Percentiles rank a stretch among this genome's conserved stretches.
phyloP scores from a whole-genome alignment of 2,113 vertebrate species.

The Neomonachus schauinslandi region DNA sequence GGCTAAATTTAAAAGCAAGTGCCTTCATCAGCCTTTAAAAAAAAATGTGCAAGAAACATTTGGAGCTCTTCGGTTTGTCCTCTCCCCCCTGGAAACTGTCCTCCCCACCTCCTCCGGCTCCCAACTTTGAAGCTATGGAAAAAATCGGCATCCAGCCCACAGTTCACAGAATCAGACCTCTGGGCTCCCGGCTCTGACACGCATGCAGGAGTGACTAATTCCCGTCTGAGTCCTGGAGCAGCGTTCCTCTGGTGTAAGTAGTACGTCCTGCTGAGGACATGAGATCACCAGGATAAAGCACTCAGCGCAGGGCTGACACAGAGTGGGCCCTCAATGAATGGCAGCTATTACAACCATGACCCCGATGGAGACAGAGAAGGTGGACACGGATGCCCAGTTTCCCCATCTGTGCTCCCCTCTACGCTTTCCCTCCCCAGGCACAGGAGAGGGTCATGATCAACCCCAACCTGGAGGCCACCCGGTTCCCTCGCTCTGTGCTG shows the following conservation, averaged over 20 bases:
- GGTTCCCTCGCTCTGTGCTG: not conserved
- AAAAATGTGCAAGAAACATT: not conserved
- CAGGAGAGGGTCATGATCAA: not conserved
- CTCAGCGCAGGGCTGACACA: not conserved
- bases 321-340: not conserved
- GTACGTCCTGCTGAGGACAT: no score
- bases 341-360: not conserved
- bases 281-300: not conserved
- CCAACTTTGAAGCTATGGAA: not conserved
- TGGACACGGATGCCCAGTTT: not conserved
- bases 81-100: not conserved
- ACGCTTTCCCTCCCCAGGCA: not conserved
- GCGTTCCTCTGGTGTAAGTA: not conserved
- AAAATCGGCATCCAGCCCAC: not conserved
- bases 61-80: not conserved
- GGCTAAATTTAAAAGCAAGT: not conserved
- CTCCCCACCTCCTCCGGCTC: not conserved
- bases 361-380: not conserved
- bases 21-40: not conserved
- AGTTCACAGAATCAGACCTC: not conserved
- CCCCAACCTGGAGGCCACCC: not conserved
- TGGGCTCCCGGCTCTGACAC: accelerated
- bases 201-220: accelerated
- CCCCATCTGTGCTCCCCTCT: not conserved
- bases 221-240: not conserved